phyloP scores from a whole-genome alignment of 2,113 vertebrate species.

The Pao palembangensis region DNA sequence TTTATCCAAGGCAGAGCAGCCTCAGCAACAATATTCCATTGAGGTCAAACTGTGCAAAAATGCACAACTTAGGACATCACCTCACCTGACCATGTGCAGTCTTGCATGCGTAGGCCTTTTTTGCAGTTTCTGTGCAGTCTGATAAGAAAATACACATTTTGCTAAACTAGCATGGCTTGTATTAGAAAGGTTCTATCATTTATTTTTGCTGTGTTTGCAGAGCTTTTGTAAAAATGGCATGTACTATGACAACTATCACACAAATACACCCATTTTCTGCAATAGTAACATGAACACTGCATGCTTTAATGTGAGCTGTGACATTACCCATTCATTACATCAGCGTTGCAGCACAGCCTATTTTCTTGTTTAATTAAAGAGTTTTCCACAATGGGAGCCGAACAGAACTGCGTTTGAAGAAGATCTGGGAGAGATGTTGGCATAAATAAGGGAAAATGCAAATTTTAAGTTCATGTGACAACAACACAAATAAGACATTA shows the following conservation, averaged over 20 bases:
- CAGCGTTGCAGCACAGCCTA: slow-evolving; percentile 35
- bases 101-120: neutral
- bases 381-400: slow-evolving; percentile 36
- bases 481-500: slow-evolving; percentile 64
- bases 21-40: no score
- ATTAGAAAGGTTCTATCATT: slow-evolving; percentile 6
- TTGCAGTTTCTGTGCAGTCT: slow-evolving; percentile 1
- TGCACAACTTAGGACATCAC: slow-evolving; percentile 13
- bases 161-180: slow-evolving; percentile 6
- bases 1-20: no score
- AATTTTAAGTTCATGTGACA: slow-evolving; percentile 59
- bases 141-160: slow-evolving; percentile 4
- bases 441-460: slow-evolving; percentile 58
- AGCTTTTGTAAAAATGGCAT: slow-evolving; percentile 2
- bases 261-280: slow-evolving; percentile 22
- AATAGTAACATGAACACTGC: slow-evolving; percentile 12
- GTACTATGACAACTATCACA: slow-evolving; percentile 21
- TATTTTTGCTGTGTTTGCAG: slow-evolving; percentile 13
- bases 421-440: slow-evolving; percentile 34
- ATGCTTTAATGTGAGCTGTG: slow-evolving; percentile 40
- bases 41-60: slow-evolving; percentile 27
- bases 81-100: slow-evolving; percentile 16
- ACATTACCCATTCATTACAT: slow-evolving; percentile 57
- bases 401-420: slow-evolving; percentile 46
- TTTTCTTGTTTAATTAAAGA: slow-evolving; percentile 60